Evolutionary conservation across 2,113 vertebrate genomes (phyloP).

Genomic region (Hippocampus barbouri): DNA sequence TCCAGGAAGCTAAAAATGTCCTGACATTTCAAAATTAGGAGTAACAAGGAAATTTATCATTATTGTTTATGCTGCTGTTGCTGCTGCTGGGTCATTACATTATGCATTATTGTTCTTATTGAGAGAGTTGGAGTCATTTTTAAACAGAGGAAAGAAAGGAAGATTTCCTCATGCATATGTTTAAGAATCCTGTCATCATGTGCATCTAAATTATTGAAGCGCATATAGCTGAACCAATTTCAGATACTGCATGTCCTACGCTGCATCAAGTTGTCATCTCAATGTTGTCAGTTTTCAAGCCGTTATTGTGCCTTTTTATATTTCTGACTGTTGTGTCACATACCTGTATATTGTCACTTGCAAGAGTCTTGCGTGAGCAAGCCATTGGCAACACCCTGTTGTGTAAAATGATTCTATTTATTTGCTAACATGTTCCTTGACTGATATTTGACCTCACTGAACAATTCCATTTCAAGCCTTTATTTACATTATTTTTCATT

Average conservation of each 20-base stretch:
- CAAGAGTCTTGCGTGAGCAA: slow-evolving; percentile 9
- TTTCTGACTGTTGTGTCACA: slow-evolving; percentile 12
- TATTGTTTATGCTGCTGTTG: not conserved
- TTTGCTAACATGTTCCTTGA: slow-evolving; percentile 24
- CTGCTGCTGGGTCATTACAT: slow-evolving; percentile 10
- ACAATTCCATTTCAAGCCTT: not conserved
- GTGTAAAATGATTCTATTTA: slow-evolving; percentile 17
- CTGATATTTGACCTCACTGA: slow-evolving; percentile 10
- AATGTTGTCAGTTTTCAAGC: not conserved
- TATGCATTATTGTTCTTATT: not conserved
- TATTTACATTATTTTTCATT: slow-evolving; percentile 19
- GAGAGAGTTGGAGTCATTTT: not conserved
- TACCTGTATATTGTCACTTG: slow-evolving; percentile 19
- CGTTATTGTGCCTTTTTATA: slow-evolving; percentile 10
- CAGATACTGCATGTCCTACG: slow-evolving; percentile 10
- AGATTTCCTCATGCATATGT: not conserved
- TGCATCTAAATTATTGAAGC: slow-evolving; percentile 8
- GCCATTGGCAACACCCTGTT: slow-evolving; percentile 1
- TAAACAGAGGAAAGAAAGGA: slow-evolving; percentile 13
- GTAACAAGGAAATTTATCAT: not conserved
- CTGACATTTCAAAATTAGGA: slow-evolving; percentile 23
- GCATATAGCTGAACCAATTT: slow-evolving; percentile 1
- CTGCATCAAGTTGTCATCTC: not conserved
- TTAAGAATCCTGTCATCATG: slow-evolving; percentile 1
- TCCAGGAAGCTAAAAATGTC: slow-evolving; percentile 18